Conservation (phyloP, 2,113 vertebrate species). For the Colossoma macropomum region DNA sequence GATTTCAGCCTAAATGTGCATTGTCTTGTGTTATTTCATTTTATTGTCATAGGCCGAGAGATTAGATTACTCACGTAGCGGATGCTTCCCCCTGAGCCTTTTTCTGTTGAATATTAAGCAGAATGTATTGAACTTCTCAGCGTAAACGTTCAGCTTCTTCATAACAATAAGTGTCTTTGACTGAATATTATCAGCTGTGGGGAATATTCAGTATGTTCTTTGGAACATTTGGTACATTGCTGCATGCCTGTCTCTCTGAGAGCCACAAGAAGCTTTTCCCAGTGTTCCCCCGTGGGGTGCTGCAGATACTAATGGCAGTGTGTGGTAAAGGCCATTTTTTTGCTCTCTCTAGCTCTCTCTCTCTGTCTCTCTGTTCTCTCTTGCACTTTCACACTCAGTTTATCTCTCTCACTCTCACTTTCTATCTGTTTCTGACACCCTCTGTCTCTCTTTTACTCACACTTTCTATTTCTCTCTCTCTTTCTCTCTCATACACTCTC, state of each 20-base stretch:
- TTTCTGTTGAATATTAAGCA: background rate
- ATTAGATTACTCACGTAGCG: background rate
- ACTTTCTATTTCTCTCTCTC: background rate
- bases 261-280: conserved; percentile 59
- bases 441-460: background rate
- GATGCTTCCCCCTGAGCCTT: background rate
- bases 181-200: conserved; percentile 44
- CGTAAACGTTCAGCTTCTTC: conserved; percentile 51
- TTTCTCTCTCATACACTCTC: background rate
- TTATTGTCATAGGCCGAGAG: background rate
- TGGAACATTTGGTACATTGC: conserved; percentile 30
- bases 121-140: background rate
- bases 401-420: conserved; percentile 6
- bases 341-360: conserved; percentile 5
- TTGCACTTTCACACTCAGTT: background rate
- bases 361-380: background rate
- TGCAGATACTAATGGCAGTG: conserved; percentile 57
- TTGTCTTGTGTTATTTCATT: background rate
- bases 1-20: background rate
- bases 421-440: background rate
- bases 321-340: conserved; percentile 35
- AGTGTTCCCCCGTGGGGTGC: conserved; percentile 56
- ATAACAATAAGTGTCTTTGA: conserved; percentile 56
- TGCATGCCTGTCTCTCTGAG: conserved; percentile 39
- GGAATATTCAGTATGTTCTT: conserved; percentile 5